phyloP scores from a whole-genome alignment of 2,888 invertebrate species.

The Drosophila gaucha region DNA sequence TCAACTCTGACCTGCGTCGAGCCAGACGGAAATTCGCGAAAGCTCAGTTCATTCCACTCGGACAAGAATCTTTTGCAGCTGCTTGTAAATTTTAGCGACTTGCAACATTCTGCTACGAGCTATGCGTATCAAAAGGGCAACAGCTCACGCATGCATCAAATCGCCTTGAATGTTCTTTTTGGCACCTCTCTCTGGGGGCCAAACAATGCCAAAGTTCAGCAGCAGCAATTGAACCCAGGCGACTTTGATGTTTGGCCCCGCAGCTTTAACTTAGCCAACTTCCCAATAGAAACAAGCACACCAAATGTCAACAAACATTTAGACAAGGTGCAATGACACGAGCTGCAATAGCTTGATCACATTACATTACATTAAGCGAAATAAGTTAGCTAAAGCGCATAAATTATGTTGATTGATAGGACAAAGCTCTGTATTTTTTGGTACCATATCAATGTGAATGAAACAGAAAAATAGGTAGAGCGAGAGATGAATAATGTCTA shows the following conservation, averaged over 20 bases:
- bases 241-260: slow-evolving; percentile 39
- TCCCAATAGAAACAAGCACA: slow-evolving; percentile 10
- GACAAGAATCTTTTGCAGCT: slow-evolving; percentile 54
- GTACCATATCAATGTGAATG: too few relatives aligned
- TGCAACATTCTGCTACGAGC: slow-evolving; percentile 6
- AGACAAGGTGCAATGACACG: slow-evolving; percentile 35
- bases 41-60: slow-evolving; percentile 62
- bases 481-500: background rate
- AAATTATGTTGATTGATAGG: background rate
- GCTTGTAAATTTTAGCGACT: slow-evolving; percentile 31
- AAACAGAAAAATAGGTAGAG: too few relatives aligned
- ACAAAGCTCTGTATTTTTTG: background rate
- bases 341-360: slow-evolving; percentile 1
- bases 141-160: slow-evolving; percentile 18
- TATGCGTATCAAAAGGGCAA: background rate
- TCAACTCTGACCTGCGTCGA: slow-evolving; percentile 69
- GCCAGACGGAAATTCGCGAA: slow-evolving; percentile 55
- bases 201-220: slow-evolving; percentile 57
- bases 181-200: background rate
- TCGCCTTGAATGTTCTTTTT: slow-evolving; percentile 20
- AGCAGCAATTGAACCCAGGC: slow-evolving; percentile 41
- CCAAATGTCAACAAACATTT: slow-evolving; percentile 20
- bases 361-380: slow-evolving; percentile 2
- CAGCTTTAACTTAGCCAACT: slow-evolving; percentile 35
- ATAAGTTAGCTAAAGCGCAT: background rate